Base-by-base conservation (phyloP, 2,797 vertebrate species). In the Oreortyx pictus region DNA sequence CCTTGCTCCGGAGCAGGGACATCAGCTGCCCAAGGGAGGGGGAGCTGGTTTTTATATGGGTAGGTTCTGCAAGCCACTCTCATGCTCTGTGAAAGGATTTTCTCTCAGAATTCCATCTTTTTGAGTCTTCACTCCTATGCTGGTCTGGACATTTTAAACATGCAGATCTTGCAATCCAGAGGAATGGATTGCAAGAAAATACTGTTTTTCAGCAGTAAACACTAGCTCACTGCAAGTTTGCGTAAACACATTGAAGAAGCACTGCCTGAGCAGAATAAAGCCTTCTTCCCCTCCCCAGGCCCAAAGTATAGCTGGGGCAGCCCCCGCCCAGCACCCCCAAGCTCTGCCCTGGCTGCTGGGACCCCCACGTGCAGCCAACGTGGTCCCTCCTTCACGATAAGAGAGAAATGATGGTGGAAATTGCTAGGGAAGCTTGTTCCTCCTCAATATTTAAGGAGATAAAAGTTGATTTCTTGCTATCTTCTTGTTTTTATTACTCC, bases 371-470 rank as follows among this genome's bases (percentile, higher is more conserved):
- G 6, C 9, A 7, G 33, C 43, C 62, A 37, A 18, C 62, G 31
- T 2, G 5, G 17, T 64, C 19, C 43, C 39, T 62, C 41, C 65
- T 79, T 60, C 54, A 3, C 0, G 4, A 9, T 17, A 85, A 67
- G 60, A 60, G 24, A 14, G 7, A 49, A 35, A 5, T 7, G 17
- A 1, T 7, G 17, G 19, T 56, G 64, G 72, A 88, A 85, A 39
- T 44, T 52, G 35, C 23, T 35, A 62, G 59, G 18, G 64, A 75
- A 82, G 75, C 41, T 41, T 17, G 46, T 43, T 72, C 54, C 31
- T 75, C 44, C 35, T 39, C 22, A n/a, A n/a, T 79, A 49, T 9
- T 79, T 90, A 62, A 54, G 35, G 20, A 81, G 62, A 87, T 81
- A 37, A 81, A 81, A 49, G 41, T 23, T 65, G 46, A 65, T 77